A percentile compares a stretch with the other conserved stretches of the same genome.
Evolutionary conservation across 2,113 vertebrate species (phyloP).

Genomic region (Tragelaphus buxtoni): DNA sequence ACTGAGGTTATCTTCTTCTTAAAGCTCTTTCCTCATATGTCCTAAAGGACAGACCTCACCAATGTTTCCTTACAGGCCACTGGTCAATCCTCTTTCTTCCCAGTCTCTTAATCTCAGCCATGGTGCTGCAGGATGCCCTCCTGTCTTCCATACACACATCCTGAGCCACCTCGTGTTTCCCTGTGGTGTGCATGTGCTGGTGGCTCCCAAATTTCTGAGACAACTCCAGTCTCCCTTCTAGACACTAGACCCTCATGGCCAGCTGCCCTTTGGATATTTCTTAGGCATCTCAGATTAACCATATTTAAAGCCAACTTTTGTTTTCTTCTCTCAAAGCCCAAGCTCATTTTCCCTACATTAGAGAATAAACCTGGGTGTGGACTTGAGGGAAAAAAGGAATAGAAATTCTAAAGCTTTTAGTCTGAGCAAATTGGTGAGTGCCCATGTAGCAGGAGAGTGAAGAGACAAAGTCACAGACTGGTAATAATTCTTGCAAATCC

Average conservation of each 20-base stretch:
- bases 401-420: background rate
- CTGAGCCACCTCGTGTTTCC: too few species aligned
- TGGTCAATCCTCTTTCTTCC: background rate
- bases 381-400: background rate
- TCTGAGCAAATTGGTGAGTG: background rate
- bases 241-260: background rate
- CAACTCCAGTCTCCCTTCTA: background rate
- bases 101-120: background rate
- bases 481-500: background rate
- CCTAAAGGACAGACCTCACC: background rate
- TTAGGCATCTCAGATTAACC: background rate
- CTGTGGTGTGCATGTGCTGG: background rate
- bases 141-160: accelerated
- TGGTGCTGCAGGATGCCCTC: accelerated
- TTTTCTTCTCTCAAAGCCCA: background rate
- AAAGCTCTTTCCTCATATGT: background rate
- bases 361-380: background rate
- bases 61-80: background rate
- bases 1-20: background rate
- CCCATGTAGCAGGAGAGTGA: background rate
- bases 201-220: too few species aligned
- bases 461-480: background rate
- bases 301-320: background rate
- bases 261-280: background rate
- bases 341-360: background rate